Evolutionary conservation across 2,797 vertebrate species (phyloP), one percentile per base, ranked within the genome.

Genomic region (Tauraco hartlaubi): DNA sequence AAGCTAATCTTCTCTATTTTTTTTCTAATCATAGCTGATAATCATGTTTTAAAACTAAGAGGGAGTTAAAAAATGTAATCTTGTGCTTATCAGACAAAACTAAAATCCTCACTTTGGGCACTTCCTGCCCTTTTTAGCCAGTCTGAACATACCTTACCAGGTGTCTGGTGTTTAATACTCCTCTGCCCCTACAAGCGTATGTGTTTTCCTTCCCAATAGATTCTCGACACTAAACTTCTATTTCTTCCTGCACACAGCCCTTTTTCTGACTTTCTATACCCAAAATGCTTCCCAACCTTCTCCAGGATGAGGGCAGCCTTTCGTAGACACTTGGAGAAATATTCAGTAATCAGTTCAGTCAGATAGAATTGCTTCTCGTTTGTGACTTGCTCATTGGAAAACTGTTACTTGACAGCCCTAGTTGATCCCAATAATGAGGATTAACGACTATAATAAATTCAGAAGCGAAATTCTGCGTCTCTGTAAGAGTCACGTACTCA

Each of bases 381-480:
- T 90, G 72, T 90, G 85, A 88, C 79, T 95, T 9, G 2, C 26
- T 84, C n/a, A 25, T 28, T 83, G 64, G 72, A 95, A 94, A 92
- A 61, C 88, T 64, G 54, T 74, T 91, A 43, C 46, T 88, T 94
- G 83, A 81, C 82, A 94, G 73, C 37, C 23, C 39, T 39, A 52
- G 37, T 87, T 68, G 95, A 82, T 55, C 20, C 52, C 94, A 86
- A 61, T 94, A 71, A 78, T 33, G 48, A 61, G 28, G 44, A 92
- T 89, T 90, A 97, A 89, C 61, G 72, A 21, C 64, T 44, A 9
- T 64, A 84, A 90, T 84, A 78, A 92, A 91, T 88, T 85, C 39
- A 46, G 22, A 58, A 69, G 8, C 35, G 35, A 62, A 81, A 67
- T 81, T 88, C 69, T 58, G 59, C 33, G 68, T 63, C 29, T 82